Base-by-base conservation (phyloP, 2,888 invertebrate genomes). In the Lamellibrachia satsuma region DNA sequence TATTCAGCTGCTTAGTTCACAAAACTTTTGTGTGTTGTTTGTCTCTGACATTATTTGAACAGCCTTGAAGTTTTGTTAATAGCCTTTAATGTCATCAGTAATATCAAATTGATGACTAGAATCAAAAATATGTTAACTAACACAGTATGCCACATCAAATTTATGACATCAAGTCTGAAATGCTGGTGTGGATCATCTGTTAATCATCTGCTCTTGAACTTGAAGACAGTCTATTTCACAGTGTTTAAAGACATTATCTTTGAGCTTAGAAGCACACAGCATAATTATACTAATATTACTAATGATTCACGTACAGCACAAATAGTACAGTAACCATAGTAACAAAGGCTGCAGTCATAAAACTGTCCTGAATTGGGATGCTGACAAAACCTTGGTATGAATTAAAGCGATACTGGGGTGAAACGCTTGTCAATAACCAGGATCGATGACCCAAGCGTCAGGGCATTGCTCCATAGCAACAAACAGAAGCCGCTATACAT, bases 341-440 rank as follows among this genome's bases (percentile, higher is more conserved):
- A 75, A 15, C 75, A 11, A 75, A 75, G 75, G 75, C n/a, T 22
- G 15, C 75, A 22, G 75, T 75, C n/a, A 11, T 75, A 75, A 22
- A 4, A 22, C 75, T 75, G 75, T 75, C 75, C 75, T 75, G n/a
- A 75, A 75, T 75, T 15, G 75, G 75, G 75, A 75, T 75, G 75
- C 11, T 75, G 75, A 75, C 75, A 75, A 75, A 75, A 75, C 75
- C 75, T 75, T 75, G 75, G 75, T n/a, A 75, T 75, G 75, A 75
- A 75, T 75, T 75, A 75, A 75, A 75, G 11, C n/a, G 22, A 75
- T n/a, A 75, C 75, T 22, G 6, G 75, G 75, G 75, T 22, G 75
- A 75, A 22, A n/a, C 75, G 2, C 22, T 22, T n/a, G 15, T 22
- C 75, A 75, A 75, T 75, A n/a, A n/a, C 22, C 75, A 75, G n/a